Conservation (phyloP, 2,113 vertebrate species). For the Chinchilla lanigera region DNA sequence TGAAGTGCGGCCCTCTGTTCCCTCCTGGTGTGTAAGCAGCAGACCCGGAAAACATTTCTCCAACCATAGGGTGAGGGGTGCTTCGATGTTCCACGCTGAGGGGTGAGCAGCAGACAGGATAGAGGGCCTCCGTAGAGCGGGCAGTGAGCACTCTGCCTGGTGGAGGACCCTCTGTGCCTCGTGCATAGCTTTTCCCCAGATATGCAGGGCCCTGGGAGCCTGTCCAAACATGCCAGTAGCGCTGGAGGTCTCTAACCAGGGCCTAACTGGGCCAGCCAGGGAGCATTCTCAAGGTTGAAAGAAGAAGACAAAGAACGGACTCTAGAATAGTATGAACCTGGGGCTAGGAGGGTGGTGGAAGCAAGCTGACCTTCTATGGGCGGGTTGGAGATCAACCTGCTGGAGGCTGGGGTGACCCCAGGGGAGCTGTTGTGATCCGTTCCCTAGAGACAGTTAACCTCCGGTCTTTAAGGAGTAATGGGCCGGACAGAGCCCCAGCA, state of each 20-base stretch:
- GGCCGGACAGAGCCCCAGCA: background rate
- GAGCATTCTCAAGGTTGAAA: conserved; percentile 3
- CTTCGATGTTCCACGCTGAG: background rate
- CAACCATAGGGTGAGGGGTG: background rate
- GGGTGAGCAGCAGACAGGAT: background rate
- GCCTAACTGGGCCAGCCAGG: background rate
- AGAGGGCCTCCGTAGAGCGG: background rate
- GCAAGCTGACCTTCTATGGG: too few species aligned
- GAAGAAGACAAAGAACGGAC: background rate
- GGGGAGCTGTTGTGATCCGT: background rate
- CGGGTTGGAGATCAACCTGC: background rate
- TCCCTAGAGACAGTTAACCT: background rate
- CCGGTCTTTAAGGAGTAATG: background rate
- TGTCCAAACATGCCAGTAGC: background rate
- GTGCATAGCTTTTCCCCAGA: background rate
- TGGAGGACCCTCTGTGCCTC: background rate
- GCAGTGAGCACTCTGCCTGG: background rate
- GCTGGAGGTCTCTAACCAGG: background rate
- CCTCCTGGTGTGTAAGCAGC: background rate
- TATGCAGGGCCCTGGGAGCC: background rate
- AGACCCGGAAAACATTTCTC: background rate
- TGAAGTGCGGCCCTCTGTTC: background rate
- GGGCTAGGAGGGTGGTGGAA: background rate
- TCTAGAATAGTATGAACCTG: background rate
- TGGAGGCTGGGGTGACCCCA: background rate